These are phyloP conservation scores for Philereme transversata DNA, from an alignment of 2,888 invertebrate genomes.

Conservation along the genomic window DNA sequence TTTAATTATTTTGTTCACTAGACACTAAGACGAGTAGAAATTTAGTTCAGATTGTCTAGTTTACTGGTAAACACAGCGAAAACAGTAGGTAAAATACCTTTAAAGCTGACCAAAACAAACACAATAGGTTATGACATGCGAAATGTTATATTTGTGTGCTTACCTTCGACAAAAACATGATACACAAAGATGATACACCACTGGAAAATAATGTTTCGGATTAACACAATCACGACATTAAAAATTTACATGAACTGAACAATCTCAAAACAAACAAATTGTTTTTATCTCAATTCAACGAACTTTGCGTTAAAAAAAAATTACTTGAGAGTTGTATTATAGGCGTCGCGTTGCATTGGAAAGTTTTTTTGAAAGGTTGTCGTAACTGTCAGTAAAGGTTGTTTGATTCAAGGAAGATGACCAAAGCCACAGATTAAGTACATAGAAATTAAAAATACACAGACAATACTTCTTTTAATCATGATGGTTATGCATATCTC, in stretches of 20 bases:
- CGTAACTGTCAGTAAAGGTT: too few species aligned
- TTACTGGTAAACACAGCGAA: not conserved
- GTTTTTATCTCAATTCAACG: not conserved
- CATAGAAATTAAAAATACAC: too few species aligned
- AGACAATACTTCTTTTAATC: too few species aligned
- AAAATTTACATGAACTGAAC: not conserved
- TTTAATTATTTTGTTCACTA: not conserved
- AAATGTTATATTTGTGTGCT: not conserved
- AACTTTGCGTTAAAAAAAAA: too few species aligned
- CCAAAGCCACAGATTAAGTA: too few species aligned
- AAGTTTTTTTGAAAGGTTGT: too few species aligned
- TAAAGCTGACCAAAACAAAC: conserved; percentile 13
- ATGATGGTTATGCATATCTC: too few species aligned
- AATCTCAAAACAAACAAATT: not conserved
- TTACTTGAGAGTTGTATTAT: too few species aligned
- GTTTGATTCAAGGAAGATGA: too few species aligned
- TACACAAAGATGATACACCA: not conserved
- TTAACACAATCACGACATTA: not conserved
- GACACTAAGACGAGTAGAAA: not conserved
- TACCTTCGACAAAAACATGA: conserved; percentile 26
- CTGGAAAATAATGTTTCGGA: not conserved
- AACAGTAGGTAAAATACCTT: not conserved
- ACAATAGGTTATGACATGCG: conserved; percentile 20
- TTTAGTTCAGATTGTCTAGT: not conserved
- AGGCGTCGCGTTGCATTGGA: too few species aligned